Percentiles rank a stretch among this genome's conserved stretches.
Evolutionary conservation across 2,797 vertebrate genomes (phyloP).

Genomic region (Lutjanus campechanus): DNA sequence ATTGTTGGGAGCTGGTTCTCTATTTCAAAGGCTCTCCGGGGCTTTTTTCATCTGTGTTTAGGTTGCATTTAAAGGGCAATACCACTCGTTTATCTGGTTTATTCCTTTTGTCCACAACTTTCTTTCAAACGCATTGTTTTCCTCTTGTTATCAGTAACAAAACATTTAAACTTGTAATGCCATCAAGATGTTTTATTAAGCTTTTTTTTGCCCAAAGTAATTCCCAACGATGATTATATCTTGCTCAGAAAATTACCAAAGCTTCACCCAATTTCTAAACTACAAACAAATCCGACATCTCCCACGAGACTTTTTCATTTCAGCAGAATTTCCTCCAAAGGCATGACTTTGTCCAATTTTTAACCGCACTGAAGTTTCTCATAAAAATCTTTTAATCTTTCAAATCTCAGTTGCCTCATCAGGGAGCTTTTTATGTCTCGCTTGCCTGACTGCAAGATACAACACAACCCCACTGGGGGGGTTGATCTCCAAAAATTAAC

Average conservation of each 20-base stretch:
- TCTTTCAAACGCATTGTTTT: neutral
- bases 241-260: neutral
- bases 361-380: neutral
- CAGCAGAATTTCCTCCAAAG: constrained; percentile 5
- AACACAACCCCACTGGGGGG: neutral
- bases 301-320: constrained; percentile 1
- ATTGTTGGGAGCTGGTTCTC: constrained; percentile 64
- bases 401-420: constrained; percentile 32
- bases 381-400: constrained; percentile 13
- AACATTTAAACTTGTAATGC: neutral
- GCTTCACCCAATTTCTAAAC: neutral
- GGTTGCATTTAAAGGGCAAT: constrained; percentile 35
- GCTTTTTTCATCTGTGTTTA: constrained; percentile 47
- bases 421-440: constrained; percentile 2
- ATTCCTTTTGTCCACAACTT: neutral
- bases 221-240: neutral
- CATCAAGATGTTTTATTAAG: neutral
- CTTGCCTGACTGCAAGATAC: neutral
- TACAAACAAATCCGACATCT: constrained; percentile 9
- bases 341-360: neutral
- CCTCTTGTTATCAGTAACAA: neutral
- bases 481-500: neutral
- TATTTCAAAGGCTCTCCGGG: constrained; percentile 47
- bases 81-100: constrained; percentile 28
- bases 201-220: no score